phyloP scores from a whole-genome alignment of 2,797 vertebrate genomes.

The Graptemys geographica region DNA sequence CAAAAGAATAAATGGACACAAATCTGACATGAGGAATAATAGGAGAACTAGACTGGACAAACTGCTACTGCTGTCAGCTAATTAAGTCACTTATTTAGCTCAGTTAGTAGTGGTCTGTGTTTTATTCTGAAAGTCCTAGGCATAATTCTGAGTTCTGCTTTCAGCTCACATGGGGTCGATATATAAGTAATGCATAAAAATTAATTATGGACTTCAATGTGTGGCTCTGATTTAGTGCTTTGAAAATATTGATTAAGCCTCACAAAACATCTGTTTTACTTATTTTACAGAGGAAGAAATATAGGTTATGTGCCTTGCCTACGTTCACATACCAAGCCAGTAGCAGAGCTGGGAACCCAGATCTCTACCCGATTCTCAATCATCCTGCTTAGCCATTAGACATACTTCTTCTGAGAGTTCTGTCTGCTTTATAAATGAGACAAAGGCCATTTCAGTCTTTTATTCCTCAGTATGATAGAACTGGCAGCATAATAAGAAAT shows the following conservation, averaged over 20 bases:
- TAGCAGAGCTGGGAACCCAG: not conserved
- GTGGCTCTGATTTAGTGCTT: not conserved
- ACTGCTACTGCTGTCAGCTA: not conserved
- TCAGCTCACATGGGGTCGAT: not conserved
- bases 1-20: too few species aligned
- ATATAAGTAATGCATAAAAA: not conserved
- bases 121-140: not conserved
- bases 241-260: not conserved
- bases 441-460: not conserved
- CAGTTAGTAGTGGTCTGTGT: not conserved
- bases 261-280: not conserved
- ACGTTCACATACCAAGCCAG: not conserved
- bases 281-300: not conserved
- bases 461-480: not conserved
- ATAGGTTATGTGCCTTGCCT: not conserved
- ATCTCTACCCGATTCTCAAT: not conserved
- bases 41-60: too few species aligned
- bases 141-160: not conserved
- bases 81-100: too few species aligned
- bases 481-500: not conserved
- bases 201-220: not conserved
- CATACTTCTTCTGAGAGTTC: not conserved
- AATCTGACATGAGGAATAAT: too few species aligned
- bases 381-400: not conserved
- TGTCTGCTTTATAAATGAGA: not conserved